Conservation (phyloP, 1,140 invertebrate genomes). For the Aradophagus sp. region DNA sequence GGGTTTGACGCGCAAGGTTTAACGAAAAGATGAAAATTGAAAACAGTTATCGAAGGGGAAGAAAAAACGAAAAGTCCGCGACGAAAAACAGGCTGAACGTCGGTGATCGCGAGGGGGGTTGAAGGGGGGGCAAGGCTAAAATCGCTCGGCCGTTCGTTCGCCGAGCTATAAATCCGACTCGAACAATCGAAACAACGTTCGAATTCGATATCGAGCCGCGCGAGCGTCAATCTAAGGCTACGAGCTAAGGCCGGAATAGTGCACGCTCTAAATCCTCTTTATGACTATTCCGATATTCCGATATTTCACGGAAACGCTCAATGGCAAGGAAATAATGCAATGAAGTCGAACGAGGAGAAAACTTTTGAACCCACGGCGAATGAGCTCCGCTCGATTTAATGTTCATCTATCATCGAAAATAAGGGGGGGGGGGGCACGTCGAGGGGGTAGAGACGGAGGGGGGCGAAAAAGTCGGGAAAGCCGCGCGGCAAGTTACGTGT, state of each 20-base stretch:
- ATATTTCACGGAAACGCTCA: conserved; percentile 58
- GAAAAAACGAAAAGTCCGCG: too few species aligned
- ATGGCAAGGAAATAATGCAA: conserved; percentile 59
- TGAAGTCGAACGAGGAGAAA: conserved; percentile 53
- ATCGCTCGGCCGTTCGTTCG: too few species aligned
- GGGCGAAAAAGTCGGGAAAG: not conserved
- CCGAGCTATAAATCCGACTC: conserved; percentile 32
- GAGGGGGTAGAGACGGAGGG: conserved; percentile 1
- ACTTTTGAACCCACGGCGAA: conserved; percentile 29
- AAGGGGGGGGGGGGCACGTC: not conserved
- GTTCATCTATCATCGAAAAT: conserved; percentile 40
- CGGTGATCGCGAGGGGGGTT: too few species aligned
- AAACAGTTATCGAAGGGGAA: too few species aligned
- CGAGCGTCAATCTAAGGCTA: conserved; percentile 55
- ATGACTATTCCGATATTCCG: conserved; percentile 59
- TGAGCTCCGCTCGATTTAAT: conserved; percentile 26
- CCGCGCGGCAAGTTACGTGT: too few species aligned
- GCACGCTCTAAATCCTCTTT: conserved; percentile 59
- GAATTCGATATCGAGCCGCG: conserved; percentile 44
- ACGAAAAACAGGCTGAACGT: too few species aligned
- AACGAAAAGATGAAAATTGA: too few species aligned
- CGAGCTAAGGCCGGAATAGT: conserved; percentile 54
- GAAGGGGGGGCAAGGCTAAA: too few species aligned
- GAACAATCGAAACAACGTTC: conserved; percentile 55
- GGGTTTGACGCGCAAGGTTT: too few species aligned